Percentiles rank a stretch among this genome's conserved stretches.
phyloP scores from a whole-genome alignment of 2,888 invertebrate species.

The Lasioglossum pauxillum region DNA sequence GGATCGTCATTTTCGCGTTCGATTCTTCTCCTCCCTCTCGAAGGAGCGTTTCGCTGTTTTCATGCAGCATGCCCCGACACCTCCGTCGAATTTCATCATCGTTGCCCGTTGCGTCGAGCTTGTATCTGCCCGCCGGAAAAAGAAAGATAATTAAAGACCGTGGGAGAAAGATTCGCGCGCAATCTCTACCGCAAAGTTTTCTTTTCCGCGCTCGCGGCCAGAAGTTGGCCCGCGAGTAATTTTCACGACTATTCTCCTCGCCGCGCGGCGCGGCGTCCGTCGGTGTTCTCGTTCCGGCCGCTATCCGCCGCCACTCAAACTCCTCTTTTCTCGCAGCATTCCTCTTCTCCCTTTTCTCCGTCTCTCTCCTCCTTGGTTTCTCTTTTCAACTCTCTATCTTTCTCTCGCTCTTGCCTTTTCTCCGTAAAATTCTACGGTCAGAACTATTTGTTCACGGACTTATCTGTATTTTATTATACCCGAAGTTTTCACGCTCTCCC shows the following conservation, averaged over 20 bases:
- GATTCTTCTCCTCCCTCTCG: not conserved
- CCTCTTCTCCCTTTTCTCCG: constrained; percentile 6
- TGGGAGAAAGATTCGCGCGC: constrained; percentile 35
- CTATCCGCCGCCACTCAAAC: not conserved
- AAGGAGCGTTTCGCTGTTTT: not conserved
- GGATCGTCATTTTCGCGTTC: constrained; percentile 13
- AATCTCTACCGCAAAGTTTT: constrained; percentile 27
- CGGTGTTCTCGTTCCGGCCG: not conserved
- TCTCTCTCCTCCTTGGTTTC: not conserved
- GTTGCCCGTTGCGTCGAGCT: not conserved
- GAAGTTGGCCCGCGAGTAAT: constrained; percentile 66
- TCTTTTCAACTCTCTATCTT: not conserved
- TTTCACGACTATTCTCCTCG: constrained; percentile 67
- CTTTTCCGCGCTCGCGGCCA: constrained; percentile 29
- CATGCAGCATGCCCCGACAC: not conserved
- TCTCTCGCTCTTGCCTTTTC: not conserved
- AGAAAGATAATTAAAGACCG: constrained; percentile 61
- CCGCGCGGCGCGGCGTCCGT: constrained; percentile 15
- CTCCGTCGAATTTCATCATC: constrained; percentile 3
- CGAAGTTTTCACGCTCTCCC: constrained; percentile 74
- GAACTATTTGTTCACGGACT: constrained; percentile 74
- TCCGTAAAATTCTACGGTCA: constrained; percentile 68
- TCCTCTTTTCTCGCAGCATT: constrained; percentile 35
- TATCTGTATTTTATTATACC: constrained; percentile 76
- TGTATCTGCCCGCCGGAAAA: not conserved